Percentiles rank a stretch among this genome's conserved stretches.
Conservation (phyloP, 2,888 invertebrate genomes). For the Thera obeliscata region DNA sequence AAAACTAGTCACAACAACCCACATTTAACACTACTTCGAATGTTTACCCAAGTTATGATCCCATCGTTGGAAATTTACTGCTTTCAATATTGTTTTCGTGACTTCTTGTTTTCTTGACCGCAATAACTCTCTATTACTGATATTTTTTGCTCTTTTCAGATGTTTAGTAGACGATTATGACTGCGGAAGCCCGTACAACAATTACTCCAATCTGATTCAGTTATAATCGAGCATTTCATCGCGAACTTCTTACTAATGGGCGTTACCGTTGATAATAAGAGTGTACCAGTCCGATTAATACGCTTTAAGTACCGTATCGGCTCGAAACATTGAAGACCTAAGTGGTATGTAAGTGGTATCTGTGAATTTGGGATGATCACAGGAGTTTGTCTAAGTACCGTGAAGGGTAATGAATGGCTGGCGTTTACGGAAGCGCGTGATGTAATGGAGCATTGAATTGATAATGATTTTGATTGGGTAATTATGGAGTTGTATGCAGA, state of each 20-base stretch:
- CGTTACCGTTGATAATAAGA: conserved; percentile 65
- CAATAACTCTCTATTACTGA: too few species aligned
- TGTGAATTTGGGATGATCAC: conserved; percentile 62
- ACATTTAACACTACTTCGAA: too few species aligned
- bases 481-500: conserved; percentile 10
- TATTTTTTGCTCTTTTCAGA: background rate
- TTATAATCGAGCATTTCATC: conserved; percentile 71
- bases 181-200: conserved; percentile 65
- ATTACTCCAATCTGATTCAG: conserved; percentile 67
- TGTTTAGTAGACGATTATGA: conserved; percentile 52
- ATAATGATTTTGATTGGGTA: conserved; percentile 21
- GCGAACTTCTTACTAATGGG: conserved; percentile 61
- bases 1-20: too few species aligned
- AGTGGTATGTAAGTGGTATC: conserved; percentile 58
- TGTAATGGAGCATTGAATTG: conserved; percentile 34
- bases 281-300: conserved; percentile 64
- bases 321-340: conserved; percentile 57
- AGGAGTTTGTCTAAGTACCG: conserved; percentile 61
- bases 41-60: too few species aligned
- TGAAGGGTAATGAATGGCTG: conserved; percentile 61
- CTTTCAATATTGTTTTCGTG: too few species aligned
- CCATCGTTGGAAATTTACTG: too few species aligned
- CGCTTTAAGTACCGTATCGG: conserved; percentile 65
- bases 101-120: too few species aligned
- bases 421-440: conserved; percentile 19